Evolutionary conservation across 2,113 vertebrate species (phyloP).

Genomic region (Oxyura jamaicensis): DNA sequence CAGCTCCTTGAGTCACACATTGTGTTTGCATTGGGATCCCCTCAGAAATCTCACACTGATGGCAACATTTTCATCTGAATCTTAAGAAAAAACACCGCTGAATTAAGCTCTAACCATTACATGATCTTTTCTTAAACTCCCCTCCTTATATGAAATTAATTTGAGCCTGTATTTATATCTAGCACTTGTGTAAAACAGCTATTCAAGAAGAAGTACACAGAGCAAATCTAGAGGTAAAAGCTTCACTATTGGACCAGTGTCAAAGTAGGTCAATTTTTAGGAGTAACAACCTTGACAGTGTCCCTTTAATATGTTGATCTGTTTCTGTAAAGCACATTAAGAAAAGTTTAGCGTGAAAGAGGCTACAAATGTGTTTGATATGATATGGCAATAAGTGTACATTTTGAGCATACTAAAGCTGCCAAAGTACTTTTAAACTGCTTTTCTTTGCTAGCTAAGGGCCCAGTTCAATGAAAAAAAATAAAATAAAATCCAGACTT

Average conservation of each 20-base stretch:
- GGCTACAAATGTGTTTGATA: conserved; percentile 70
- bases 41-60: background rate
- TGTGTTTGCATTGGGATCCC: background rate
- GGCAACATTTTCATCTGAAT: background rate
- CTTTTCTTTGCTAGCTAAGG: conserved; percentile 55
- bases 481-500: background rate
- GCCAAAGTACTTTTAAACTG: conserved; percentile 45
- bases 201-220: background rate
- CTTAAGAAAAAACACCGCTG: background rate
- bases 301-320: conserved; percentile 69
- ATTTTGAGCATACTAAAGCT: conserved; percentile 70
- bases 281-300: conserved; percentile 55
- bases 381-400: conserved; percentile 66
- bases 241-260: background rate
- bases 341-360: conserved; percentile 66
- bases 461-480: conserved; percentile 11
- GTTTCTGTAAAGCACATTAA: conserved; percentile 69
- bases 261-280: conserved; percentile 64
- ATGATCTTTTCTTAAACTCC: background rate
- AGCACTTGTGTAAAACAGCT: background rate
- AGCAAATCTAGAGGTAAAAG: conserved; percentile 8
- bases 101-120: background rate
- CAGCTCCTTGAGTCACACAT: background rate
- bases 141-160: background rate
- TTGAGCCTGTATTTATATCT: background rate